Base-by-base conservation (phyloP, 2,888 invertebrate genomes). In the Lasioglossum lativentre region DNA sequence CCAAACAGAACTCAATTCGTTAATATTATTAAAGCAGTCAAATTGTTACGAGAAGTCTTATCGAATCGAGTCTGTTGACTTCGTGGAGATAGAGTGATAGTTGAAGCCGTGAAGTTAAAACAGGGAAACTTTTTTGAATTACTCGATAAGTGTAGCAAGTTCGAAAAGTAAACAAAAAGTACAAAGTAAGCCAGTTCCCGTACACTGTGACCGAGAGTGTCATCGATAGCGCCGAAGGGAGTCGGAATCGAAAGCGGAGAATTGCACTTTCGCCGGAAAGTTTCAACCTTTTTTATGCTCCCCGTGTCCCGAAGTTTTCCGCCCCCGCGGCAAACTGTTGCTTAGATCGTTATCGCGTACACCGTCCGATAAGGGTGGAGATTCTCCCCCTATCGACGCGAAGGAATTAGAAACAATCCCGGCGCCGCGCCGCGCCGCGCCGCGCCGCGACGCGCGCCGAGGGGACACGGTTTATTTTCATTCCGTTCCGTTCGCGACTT, bases 301-400 rank as follows among this genome's bases (percentile, higher is more conserved):
- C 83, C 79, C 76, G 88, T 84, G 84, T 83, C 80, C 86, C 88
- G 86, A 91, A 92, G 87, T 90, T 91, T 91, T 82, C 88, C 85
- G 52, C 75, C 68, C 84, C 79, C 86, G 85, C 86, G 88, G 88
- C 93, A 93, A 93, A 93, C 93, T 93, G 93, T 93, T 93, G 93
- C 93, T 93, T 93, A 92, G 91, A 93, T 93, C 93, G 91, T 92
- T 93, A 93, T 93, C 92, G 90, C 90, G 89, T 88, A 88, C 90
- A 80, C 80, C 86, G 77, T 70, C 84, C 89, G 92, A 93, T 91
- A 92, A 90, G 88, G 83, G 88, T 68, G 83, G 78, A 68, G 80
- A 71, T 71, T 52, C 82, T 77, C 85, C 86, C 80, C 83, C 34
- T 70, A 84, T 86, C 88, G 83, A 76, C 85, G 86, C 74, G 70